These are phyloP conservation scores for Cryptocephalus moraei DNA, from an alignment of 2,888 invertebrate genomes.

Conservation along the genomic window DNA sequence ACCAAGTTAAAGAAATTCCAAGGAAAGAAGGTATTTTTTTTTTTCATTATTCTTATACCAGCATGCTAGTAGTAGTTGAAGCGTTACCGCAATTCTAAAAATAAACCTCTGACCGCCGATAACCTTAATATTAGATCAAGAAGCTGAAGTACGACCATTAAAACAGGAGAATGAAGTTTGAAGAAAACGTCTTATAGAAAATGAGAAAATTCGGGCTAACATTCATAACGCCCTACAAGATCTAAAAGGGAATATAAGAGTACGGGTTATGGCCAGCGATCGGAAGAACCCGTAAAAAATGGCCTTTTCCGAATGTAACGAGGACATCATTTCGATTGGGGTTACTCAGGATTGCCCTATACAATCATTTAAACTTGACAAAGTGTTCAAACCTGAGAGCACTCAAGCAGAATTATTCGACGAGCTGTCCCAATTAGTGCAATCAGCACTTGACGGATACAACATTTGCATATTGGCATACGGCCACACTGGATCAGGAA, in stretches of 20 bases:
- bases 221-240: slow-evolving; percentile 66
- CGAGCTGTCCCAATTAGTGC: slow-evolving; percentile 74
- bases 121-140: no score
- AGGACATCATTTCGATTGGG: slow-evolving; percentile 18
- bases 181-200: neutral
- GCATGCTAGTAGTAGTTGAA: no score
- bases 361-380: slow-evolving; percentile 71
- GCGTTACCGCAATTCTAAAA: neutral
- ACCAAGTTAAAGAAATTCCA: slow-evolving; percentile 15
- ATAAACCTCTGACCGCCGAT: neutral
- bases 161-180: no score
- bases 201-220: slow-evolving; percentile 30
- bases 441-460: slow-evolving; percentile 80
- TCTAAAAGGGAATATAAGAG: slow-evolving; percentile 59
- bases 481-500: slow-evolving; percentile 85
- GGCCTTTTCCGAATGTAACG: no score
- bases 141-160: no score
- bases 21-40: slow-evolving; percentile 11
- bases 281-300: slow-evolving; percentile 33
- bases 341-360: slow-evolving; percentile 38
- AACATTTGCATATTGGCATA: slow-evolving; percentile 89
- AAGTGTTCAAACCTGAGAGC: slow-evolving; percentile 65
- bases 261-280: slow-evolving; percentile 64
- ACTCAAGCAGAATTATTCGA: slow-evolving; percentile 71
- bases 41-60: neutral